phyloP scores from a whole-genome alignment of 2,797 vertebrate genomes.

The Crocidura indochinensis region DNA sequence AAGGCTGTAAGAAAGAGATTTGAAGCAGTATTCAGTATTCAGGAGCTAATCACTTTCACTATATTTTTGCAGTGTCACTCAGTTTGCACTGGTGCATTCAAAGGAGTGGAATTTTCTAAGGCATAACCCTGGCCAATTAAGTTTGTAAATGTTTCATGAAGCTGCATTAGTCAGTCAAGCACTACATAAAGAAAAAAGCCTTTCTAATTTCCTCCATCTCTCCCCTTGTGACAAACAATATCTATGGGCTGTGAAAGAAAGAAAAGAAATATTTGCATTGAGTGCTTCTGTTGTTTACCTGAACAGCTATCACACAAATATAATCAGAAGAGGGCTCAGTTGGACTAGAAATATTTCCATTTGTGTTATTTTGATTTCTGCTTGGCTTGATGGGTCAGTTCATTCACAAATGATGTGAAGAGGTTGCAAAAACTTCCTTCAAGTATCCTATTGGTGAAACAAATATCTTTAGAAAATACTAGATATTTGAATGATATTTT shows the following conservation, averaged over 20 bases:
- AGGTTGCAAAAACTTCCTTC: not conserved
- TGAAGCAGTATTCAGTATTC: not conserved
- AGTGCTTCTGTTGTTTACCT: not conserved
- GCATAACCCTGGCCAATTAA: not conserved
- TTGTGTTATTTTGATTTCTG: constrained; percentile 28
- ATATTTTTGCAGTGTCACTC: not conserved
- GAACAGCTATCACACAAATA: not conserved
- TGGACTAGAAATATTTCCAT: not conserved
- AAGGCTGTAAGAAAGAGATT: not conserved
- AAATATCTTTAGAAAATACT: not conserved
- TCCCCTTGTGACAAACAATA: not conserved
- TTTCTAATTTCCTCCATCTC: not conserved
- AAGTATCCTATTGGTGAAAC: not conserved
- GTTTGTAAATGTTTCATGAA: constrained; percentile 22
- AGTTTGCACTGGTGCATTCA: not conserved
- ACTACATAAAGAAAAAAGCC: not conserved
- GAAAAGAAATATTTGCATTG: not conserved
- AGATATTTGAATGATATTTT: not conserved
- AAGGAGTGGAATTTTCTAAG: not conserved
- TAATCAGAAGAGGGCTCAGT: not conserved
- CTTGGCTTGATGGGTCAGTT: not conserved
- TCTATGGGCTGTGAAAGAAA: not conserved
- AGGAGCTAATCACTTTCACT: not conserved
- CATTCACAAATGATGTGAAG: not conserved
- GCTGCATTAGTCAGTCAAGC: not conserved